Evolutionary conservation across 1,140 invertebrate genomes (phyloP), one percentile per base, ranked within the genome.

Genomic region (Cotesia typhae): DNA sequence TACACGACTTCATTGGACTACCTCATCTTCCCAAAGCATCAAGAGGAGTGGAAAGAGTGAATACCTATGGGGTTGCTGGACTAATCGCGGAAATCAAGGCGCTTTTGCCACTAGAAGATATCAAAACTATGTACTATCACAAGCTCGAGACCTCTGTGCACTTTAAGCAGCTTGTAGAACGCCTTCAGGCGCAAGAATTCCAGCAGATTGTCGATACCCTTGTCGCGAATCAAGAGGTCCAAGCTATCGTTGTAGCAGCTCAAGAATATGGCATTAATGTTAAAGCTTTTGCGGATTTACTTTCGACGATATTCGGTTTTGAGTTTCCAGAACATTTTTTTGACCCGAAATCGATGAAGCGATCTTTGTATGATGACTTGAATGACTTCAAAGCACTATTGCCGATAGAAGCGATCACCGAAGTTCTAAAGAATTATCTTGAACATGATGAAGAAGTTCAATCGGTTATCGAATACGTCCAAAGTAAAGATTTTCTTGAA

Each of bases 41-140:
- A 61, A 3, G 0, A 20, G 35, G 20, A 57, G 72, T 76, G 6
- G 6, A 55, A n/a, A 20, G 53, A 5, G 14, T 17, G 3, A 4
- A 4, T 12, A 76, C 71, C 17, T 72, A 72, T 28, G 82, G 83
- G 12, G 20, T 82, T 0, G 35, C 63, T 55, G 81, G 80, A n/a
- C 76, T 84, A 1, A 57, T 82, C 7, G 38, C 75, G 3, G 79
- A 83, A 51, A 60, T 84, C 0, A 70, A 71, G 63, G 69, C 63
- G 14, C 12, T 82, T 0, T 76, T 85, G 41, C 83, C 83, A 2
- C 9, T 74, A 0, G 66, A 80, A 0, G 47, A 82, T 47, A 74
- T 83, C 12, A 63, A 72, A 14, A 70, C 67, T 4, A 59, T 85
- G 35, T 83, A 82, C 41, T 28, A 83, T 0, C 53, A 81, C n/a